A percentile compares a stretch with the other conserved stretches of the same genome.
These are phyloP conservation scores for Cantharis flavilabris DNA, from an alignment of 2,888 invertebrate genomes.

Conservation along the genomic window DNA sequence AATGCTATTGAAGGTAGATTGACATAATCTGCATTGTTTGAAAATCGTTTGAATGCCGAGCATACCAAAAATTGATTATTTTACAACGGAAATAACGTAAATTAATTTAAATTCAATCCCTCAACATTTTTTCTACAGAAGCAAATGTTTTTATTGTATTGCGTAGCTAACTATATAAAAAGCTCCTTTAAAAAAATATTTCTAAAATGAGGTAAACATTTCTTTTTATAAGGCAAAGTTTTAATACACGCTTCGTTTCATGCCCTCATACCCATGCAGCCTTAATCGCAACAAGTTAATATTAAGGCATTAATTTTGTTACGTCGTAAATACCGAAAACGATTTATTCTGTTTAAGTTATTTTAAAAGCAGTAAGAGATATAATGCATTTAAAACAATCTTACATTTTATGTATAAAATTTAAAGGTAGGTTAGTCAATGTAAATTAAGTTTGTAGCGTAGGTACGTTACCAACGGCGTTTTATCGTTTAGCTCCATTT, in stretches of 20 bases:
- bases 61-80: not conserved
- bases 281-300: conserved; percentile 1
- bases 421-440: conserved; percentile 39
- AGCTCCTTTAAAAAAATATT: not conserved
- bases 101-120: not conserved
- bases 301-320: conserved; percentile 2
- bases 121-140: not conserved
- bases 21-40: not conserved
- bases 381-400: conserved; percentile 1
- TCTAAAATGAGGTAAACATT: not conserved
- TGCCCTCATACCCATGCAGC: not conserved
- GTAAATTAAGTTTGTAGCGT: conserved; percentile 47
- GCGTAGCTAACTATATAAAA: not conserved
- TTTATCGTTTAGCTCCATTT: conserved; percentile 49
- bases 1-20: not conserved
- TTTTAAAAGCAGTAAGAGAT: not conserved
- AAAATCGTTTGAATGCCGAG: not conserved
- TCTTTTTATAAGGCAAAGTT: not conserved
- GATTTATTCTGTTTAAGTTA: conserved; percentile 1
- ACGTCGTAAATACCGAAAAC: not conserved
- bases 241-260: not conserved
- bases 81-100: not conserved
- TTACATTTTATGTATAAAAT: conserved; percentile 18
- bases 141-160: not conserved
- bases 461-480: conserved; percentile 42